Evolutionary conservation across 2,888 invertebrate species (phyloP), one percentile per base, ranked within the genome.

Genomic region (Cyclophora albipunctata): DNA sequence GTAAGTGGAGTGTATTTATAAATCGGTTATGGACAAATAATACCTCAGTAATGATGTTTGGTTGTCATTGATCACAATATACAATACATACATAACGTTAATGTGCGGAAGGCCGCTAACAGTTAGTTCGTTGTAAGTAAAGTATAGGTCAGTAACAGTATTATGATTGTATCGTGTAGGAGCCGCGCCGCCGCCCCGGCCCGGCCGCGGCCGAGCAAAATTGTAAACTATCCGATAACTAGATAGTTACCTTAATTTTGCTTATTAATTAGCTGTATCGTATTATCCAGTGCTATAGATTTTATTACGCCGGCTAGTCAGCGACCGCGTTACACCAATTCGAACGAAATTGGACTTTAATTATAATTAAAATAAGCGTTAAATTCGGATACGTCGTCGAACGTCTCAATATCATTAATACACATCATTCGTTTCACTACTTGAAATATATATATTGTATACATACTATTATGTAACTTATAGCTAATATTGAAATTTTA

Each of bases 401-500:
- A 57, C 66, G 68, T 69, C 76, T 71, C 70, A 62, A 84, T 83
- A 84, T 83, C 83, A 84, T 77, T 71, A 73, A 69, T 78, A 84
- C 84, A 84, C 84, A 84, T 85, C 84, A 83, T 59, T 78, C 66
- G 73, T 78, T 81, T 77, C 79, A 73, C 71, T 74, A 74, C 73
- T 63, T 70, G 75, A 71, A 20, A 43, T 34, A 69, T 66, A 65
- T 63, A 66, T 64, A 62, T 60, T 60, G 56, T 66, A 55, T 66
- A 62, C 57, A 68, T 64, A 62, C 47, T 51, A 20, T 20, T 20
- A 20, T 20, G 20, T 20, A 20, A 53, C 50, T 48, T 67, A 73
- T 71, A 53, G 48, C 53, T 48, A 53, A 67, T 67, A 71, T 51
- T 58, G 52, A 64, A 70, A 59, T 71, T 73, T 72, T 72, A 71